Base-by-base conservation (phyloP, 1,140 invertebrate species). In the Sarcophaga bullata region DNA sequence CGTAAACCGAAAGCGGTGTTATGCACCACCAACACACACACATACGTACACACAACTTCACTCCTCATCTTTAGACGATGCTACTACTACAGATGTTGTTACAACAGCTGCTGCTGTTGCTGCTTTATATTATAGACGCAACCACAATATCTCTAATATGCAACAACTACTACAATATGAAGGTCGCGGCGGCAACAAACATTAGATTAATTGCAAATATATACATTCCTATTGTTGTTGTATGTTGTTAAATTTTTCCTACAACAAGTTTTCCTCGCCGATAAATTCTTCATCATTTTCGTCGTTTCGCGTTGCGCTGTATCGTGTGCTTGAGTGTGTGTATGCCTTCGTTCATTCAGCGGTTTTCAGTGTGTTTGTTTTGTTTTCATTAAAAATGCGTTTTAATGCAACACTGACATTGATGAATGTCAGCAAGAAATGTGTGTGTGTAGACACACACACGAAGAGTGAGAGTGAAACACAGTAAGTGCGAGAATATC, bases 331-430 rank as follows among this genome's bases (percentile, higher is more conserved):
- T 37, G 25, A 2, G 25, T 37, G 25, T 37, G 25, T 37, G 25
- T 68, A 19, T 19, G n/a, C 62, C 17, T n/a, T 19, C 62, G 19
- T 17, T 17, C 62, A 52, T n/a, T 68, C 62, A 68, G 3, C 62
- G 6, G 54, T n/a, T 58, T 58, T 58, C 58, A 11, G 58, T 76
- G 17, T 54, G 54, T 75, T 76, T 78, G 25, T 37, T 19, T 1
- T 76, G 46, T 47, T 84, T 84, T 84, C 80, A 82, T 80, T 81
- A 80, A 37, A 37, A 37, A 76, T 50, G 47, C 72, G 84, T 85
- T 85, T 85, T 85, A 85, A 85, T 84, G 85, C 85, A 84, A 84
- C 85, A 85, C 85, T 76, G 73, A 85, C 85, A 82, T 84, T 84
- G 85, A 76, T 76, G 73, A 81, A 84, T 52, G 82, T 73, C 52